Evolutionary conservation across 1,140 invertebrate genomes (phyloP).

Genomic region (Euwallacea similis): DNA sequence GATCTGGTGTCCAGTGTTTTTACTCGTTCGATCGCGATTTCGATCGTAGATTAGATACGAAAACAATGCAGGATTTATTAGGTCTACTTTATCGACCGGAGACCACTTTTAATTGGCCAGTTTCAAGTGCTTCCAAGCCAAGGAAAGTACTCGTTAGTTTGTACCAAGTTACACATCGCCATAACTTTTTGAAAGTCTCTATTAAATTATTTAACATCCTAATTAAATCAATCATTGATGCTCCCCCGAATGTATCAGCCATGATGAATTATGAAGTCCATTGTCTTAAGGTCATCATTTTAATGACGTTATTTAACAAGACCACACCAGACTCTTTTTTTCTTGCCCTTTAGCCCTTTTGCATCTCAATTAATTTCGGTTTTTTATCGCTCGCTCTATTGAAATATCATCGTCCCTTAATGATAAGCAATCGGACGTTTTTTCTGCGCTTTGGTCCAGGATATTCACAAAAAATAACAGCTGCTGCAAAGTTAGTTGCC

Average conservation of each 20-base stretch:
- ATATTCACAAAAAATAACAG: background rate
- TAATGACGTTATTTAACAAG: conserved; percentile 11
- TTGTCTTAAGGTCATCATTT: conserved; percentile 3
- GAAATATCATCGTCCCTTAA: conserved; percentile 3
- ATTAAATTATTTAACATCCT: too few species aligned
- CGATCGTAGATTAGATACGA: conserved; percentile 45
- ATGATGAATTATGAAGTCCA: background rate
- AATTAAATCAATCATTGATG: too few species aligned
- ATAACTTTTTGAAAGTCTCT: too few species aligned
- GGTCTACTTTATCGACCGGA: conserved; percentile 44
- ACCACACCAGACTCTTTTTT: conserved; percentile 1
- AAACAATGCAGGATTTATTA: conserved; percentile 46
- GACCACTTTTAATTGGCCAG: conserved; percentile 41
- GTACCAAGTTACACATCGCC: too few species aligned
- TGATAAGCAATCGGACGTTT: background rate
- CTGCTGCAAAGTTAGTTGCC: background rate
- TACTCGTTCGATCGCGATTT: conserved; percentile 45
- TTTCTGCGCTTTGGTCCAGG: background rate
- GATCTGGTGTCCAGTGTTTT: conserved; percentile 46
- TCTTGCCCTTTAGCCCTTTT: background rate
- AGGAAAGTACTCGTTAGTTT: background rate
- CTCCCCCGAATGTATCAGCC: background rate
- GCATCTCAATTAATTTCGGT: background rate
- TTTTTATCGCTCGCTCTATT: background rate
- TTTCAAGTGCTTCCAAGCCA: background rate